A percentile compares a stretch with the other conserved stretches of the same genome.
Conservation (phyloP, 2,113 vertebrate species). For the Heteronetta atricapilla region DNA sequence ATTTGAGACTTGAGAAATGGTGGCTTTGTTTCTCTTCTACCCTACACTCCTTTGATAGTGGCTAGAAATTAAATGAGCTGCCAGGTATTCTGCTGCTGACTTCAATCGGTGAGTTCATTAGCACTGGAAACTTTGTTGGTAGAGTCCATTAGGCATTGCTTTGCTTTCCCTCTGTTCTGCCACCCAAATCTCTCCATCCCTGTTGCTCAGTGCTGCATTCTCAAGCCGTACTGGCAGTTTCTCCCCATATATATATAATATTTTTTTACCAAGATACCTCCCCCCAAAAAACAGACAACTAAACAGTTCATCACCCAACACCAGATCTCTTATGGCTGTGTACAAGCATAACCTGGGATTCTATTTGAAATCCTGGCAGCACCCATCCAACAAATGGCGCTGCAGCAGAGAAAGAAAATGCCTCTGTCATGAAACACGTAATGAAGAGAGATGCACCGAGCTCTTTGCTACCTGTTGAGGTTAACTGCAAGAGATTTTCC, state of each 20-base stretch:
- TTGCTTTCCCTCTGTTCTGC: neutral
- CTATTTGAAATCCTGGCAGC: neutral
- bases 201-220: neutral
- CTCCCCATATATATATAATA: no score
- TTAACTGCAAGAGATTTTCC: neutral
- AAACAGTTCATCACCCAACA: neutral
- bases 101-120: neutral
- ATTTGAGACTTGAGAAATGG: neutral
- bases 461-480: neutral
- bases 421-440: neutral
- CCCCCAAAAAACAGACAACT: neutral
- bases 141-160: neutral
- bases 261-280: neutral
- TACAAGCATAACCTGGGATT: neutral
- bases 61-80: conserved; percentile 1
- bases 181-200: neutral
- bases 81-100: conserved; percentile 9
- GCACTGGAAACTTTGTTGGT: neutral
- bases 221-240: neutral
- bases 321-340: neutral
- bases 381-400: neutral
- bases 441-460: neutral
- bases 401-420: neutral
- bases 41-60: neutral
- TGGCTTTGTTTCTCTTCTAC: neutral